These are phyloP conservation scores for Apocrypta bakeri DNA, from an alignment of 1,140 invertebrate species.

Conservation along the genomic window DNA sequence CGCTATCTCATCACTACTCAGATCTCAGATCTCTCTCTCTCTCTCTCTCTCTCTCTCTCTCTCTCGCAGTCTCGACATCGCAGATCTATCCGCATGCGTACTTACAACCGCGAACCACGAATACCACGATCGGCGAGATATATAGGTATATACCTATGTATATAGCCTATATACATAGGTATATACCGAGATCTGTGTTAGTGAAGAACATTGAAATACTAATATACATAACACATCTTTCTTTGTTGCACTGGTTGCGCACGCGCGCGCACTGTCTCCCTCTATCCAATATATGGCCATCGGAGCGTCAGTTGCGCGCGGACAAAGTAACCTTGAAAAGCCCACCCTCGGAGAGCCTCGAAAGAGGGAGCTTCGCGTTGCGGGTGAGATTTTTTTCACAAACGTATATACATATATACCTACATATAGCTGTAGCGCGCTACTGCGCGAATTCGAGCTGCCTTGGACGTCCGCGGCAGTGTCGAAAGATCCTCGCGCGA, in stretches of 20 bases:
- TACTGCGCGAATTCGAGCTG: background rate
- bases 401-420: background rate
- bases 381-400: conserved; percentile 52
- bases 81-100: too few species aligned
- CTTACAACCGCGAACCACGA: too few species aligned
- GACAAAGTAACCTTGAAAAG: conserved; percentile 68
- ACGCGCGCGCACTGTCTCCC: background rate
- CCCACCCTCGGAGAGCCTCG: conserved; percentile 62
- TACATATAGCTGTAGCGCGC: background rate
- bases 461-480: background rate
- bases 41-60: too few species aligned
- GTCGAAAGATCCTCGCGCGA: background rate
- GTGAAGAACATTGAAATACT: too few species aligned
- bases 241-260: too few species aligned
- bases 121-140: too few species aligned
- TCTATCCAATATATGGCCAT: background rate
- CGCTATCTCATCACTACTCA: too few species aligned
- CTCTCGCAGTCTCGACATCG: too few species aligned
- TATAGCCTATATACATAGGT: too few species aligned
- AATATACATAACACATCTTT: background rate
- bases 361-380: conserved; percentile 56
- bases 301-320: background rate
- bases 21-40: too few species aligned
- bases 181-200: too few species aligned
- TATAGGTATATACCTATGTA: too few species aligned